These are phyloP conservation scores for Bufo bufo DNA, from an alignment of 2,113 vertebrate genomes.

Conservation along the genomic window DNA sequence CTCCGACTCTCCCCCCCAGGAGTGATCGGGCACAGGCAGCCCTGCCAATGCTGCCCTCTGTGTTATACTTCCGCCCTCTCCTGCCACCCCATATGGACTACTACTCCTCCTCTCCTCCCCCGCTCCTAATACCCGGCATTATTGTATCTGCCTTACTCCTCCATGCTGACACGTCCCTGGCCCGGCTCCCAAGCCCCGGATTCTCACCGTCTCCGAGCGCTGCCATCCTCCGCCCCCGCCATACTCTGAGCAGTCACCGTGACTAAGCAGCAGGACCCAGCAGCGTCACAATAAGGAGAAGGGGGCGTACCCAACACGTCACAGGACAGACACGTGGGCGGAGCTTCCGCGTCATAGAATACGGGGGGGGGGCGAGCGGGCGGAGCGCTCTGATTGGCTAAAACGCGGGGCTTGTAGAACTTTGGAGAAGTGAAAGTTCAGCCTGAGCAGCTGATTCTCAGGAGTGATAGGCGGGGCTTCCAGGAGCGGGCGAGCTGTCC, in stretches of 20 bases:
- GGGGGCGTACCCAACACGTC: neutral
- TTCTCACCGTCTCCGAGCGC: neutral
- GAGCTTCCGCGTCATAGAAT: neutral
- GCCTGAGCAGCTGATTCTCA: neutral
- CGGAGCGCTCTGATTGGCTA: constrained; percentile 11
- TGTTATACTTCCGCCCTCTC: neutral
- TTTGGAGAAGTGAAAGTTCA: constrained; percentile 48
- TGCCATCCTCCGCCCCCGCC: neutral
- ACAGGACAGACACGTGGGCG: neutral
- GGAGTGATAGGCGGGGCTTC: neutral
- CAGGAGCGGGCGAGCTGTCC: no score
- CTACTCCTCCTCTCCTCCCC: neutral
- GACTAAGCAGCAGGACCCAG: constrained; percentile 21
- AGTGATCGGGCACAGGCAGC: neutral
- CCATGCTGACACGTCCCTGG: no score
- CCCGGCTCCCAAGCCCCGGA: neutral
- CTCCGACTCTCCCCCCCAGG: neutral
- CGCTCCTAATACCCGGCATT: neutral
- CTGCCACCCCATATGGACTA: neutral
- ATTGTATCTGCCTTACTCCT: accelerated
- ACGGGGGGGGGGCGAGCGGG: neutral
- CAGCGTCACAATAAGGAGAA: constrained; percentile 11
- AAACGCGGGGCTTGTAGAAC: neutral
- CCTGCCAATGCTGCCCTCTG: neutral
- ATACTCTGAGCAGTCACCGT: constrained; percentile 22